Base-by-base conservation (phyloP, 2,797 vertebrate species). In the Rallus crepitans region DNA sequence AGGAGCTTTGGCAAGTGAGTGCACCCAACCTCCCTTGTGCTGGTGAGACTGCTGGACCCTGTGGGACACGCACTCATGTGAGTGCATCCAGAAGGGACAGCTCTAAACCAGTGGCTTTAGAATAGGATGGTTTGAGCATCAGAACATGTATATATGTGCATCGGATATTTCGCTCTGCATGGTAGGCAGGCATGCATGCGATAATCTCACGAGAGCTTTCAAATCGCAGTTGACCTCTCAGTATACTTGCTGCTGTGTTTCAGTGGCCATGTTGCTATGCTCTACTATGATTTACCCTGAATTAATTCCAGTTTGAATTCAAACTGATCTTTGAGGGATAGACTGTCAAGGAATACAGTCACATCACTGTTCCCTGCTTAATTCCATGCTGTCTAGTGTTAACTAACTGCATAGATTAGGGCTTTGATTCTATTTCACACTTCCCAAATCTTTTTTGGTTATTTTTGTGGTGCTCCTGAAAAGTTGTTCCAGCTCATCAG, bases 331-430 rank as follows among this genome's bases (percentile, higher is more conserved):
- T 82, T 93, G 66, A 71, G 45, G 65, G 50, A 47, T 57, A 86
- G 45, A 50, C 79, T 80, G 33, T 88, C 59, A 87, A 78, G 57
- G 55, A 92, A 65, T 24, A 59, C 16, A 71, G 57, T 75, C 50
- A 40, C n/a, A 30, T 92, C 30, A 17, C 37, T 53, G 25, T 78
- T 77, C 40, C 28, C 28, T 86, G 61, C 70, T 93, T 95, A 86
- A 83, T 89, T 88, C 78, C 70, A 35, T 82, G 70, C 55, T 87
- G 55, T 60, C 40, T 96, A n/a, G 50, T 89, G 80, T 89, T 95
- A 90, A 65, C 25, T 87, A 76, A 68, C 50, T 75, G 56, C 63
- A 65, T 71, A 82, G 70, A 48, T 86, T 83, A 92, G 65, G 72
- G 47, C 47, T 93, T 81, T 31, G 28, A 71, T 94, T 94, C 66